These are phyloP conservation scores for Drosophila borborema DNA, from an alignment of 2,888 invertebrate species.

Conservation along the genomic window DNA sequence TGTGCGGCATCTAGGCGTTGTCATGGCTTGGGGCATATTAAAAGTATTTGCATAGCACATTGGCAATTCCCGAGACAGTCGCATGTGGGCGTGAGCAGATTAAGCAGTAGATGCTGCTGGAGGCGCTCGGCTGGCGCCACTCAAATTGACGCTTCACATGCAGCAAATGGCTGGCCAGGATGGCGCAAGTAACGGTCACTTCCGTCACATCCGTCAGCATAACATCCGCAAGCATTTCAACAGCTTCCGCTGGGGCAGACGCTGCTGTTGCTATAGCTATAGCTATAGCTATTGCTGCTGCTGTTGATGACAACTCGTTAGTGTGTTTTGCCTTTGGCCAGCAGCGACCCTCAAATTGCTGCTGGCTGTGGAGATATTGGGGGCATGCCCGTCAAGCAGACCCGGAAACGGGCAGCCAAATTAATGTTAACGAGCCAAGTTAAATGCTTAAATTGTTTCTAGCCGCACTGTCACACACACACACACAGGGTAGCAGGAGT, in stretches of 20 bases:
- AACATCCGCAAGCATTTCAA: constrained; percentile 67
- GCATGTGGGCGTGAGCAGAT: constrained; percentile 37
- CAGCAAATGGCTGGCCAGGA: neutral
- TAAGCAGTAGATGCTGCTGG: constrained; percentile 15
- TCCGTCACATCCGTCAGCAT: constrained; percentile 61
- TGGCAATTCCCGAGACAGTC: constrained; percentile 29
- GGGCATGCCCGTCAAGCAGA: constrained; percentile 41
- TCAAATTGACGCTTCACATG: constrained; percentile 17
- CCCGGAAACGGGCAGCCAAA: constrained; percentile 60
- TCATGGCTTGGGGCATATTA: constrained; percentile 2
- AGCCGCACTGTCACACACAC: constrained; percentile 31
- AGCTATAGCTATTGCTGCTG: constrained; percentile 8
- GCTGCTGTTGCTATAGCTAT: constrained; percentile 17
- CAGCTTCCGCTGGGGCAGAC: constrained; percentile 51
- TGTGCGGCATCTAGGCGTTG: constrained; percentile 26
- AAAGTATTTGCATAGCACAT: constrained; percentile 54
- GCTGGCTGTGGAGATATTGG: constrained; percentile 16
- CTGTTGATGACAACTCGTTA: constrained; percentile 63
- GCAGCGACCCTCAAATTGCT: constrained; percentile 30
- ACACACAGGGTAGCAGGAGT: too few species aligned
- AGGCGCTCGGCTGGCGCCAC: constrained; percentile 18
- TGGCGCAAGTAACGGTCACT: constrained; percentile 42
- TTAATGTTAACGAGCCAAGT: constrained; percentile 71
- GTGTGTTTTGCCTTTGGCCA: constrained; percentile 41
- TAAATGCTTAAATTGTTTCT: constrained; percentile 68